Evolutionary conservation across 1,140 invertebrate genomes (phyloP), one percentile per base, ranked within the genome.

Genomic region (Ooceraea biroi): DNA sequence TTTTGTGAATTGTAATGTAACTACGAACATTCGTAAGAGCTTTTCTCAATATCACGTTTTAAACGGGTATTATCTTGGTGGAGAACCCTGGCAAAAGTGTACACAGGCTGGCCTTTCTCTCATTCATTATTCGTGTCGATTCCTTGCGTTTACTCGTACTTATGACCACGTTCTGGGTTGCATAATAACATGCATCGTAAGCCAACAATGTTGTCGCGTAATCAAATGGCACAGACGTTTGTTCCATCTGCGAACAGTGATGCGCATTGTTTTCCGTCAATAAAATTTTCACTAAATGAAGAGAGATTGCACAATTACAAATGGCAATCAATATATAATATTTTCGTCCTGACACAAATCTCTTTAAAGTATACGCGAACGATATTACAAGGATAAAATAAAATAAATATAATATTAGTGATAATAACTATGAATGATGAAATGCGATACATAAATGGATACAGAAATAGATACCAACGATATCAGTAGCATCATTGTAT

Each of bases 51-150:
- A 36, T 36, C 36, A 60, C 68, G 14, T 14, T 41, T 41, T 19
- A 58, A 36, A 52, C 50, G 50, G 10, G 78, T 22, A 71, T 76
- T 87, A 85, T 65, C 71, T 63, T 12, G 77, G 73, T 57, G 57
- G 86, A 83, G 85, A 86, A 82, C 46, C 52, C 66, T 17, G 46
- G 65, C 71, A 82, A 63, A 86, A 86, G 78, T 69, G 68, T 27
- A 76, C n/a, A 66, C n/a, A 66, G 66, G 50, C 46, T 69, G 66
- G 74, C 85, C 86, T 88, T 88, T 88, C 86, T 87, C 86, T 87
- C 86, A 88, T 88, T 88, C 86, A 87, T 88, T 87, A 87, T 88
- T 87, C 85, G 72, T 55, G 82, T 58, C 86, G 71, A 88, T 87
- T 87, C 80, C 27, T 73, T 19, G 41, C 85, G 57, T 71, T 73